Conservation (phyloP, 2,113 vertebrate species). For the Physeter macrocephalus region DNA sequence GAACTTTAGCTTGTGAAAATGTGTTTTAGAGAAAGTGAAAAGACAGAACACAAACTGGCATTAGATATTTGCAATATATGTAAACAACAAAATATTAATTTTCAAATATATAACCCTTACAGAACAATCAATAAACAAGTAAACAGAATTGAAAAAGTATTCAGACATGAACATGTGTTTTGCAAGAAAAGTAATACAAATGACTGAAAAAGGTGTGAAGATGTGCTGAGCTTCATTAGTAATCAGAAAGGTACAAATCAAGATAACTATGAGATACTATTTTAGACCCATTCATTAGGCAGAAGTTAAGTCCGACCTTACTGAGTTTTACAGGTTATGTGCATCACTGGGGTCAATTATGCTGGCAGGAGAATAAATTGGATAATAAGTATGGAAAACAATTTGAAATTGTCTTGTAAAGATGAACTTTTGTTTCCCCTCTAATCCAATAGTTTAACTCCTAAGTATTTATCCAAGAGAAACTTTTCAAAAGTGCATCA, state of each 20-base stretch:
- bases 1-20: neutral
- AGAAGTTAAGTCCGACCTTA: neutral
- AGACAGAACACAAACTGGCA: neutral
- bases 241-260: neutral
- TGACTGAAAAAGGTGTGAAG: neutral
- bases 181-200: neutral
- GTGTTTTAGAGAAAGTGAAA: neutral
- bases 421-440: neutral
- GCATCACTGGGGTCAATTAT: neutral
- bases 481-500: neutral
- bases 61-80: neutral
- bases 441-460: neutral
- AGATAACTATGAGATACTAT: neutral
- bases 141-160: neutral
- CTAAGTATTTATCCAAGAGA: neutral
- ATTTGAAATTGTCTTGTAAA: neutral
- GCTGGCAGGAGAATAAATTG: neutral
- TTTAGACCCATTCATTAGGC: neutral
- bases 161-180: neutral
- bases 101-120: neutral
- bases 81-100: neutral
- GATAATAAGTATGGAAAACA: neutral
- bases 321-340: neutral
- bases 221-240: neutral
- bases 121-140: neutral